phyloP scores from a whole-genome alignment of 2,888 invertebrate species.

The Drosophila sordidapex region DNA sequence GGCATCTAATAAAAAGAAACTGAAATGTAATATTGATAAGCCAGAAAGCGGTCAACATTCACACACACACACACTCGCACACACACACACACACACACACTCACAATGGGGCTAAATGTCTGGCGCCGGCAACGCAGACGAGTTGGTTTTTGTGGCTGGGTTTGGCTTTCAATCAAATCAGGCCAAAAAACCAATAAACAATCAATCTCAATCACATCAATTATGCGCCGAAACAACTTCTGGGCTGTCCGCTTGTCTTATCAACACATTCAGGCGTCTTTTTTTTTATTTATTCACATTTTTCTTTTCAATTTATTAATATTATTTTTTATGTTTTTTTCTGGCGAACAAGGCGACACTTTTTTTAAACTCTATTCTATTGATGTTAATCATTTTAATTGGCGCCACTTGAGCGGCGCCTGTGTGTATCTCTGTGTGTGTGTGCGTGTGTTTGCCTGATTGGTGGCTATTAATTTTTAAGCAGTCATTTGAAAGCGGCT shows the following conservation, averaged over 20 bases:
- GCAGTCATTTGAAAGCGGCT: constrained; percentile 75
- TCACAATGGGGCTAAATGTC: constrained; percentile 44
- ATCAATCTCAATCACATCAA: constrained; percentile 81
- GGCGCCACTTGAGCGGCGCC: constrained; percentile 73
- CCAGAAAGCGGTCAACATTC: constrained; percentile 65
- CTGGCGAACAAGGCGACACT: constrained; percentile 55
- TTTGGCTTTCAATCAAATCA: constrained; percentile 55
- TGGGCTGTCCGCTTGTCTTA: constrained; percentile 64
- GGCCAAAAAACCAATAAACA: constrained; percentile 66
- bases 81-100: constrained; percentile 7
- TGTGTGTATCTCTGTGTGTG: constrained; percentile 4
- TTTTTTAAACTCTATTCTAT: constrained; percentile 52
- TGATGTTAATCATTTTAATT: constrained; percentile 79
- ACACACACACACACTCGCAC: constrained; percentile 2
- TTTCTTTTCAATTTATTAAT: constrained; percentile 12
- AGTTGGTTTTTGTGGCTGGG: constrained; percentile 24
- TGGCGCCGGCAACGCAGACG: constrained; percentile 59
- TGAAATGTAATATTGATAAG: constrained; percentile 78
- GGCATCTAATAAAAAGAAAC: constrained; percentile 54
- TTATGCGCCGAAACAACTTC: constrained; percentile 73
- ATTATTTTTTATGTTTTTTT: constrained; percentile 16
- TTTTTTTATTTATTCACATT: constrained; percentile 31
- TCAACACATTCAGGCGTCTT: constrained; percentile 32
- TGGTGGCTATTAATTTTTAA: constrained; percentile 67
- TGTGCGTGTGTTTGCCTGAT: constrained; percentile 34